Evolutionary conservation across 2,797 vertebrate species (phyloP), one percentile per base, ranked within the genome.

Genomic region (Echeneis naucrates): DNA sequence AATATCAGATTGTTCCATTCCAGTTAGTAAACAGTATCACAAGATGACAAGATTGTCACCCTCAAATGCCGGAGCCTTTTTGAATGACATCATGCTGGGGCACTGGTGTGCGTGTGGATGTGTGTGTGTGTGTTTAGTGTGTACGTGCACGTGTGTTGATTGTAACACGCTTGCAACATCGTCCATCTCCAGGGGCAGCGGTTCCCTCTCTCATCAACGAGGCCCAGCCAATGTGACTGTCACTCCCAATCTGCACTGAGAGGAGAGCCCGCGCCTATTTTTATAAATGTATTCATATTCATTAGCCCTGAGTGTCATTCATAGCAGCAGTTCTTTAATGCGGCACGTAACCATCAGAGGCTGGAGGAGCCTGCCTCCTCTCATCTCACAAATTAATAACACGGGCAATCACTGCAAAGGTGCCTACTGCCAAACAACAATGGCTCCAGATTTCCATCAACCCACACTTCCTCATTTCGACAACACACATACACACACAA

Each of bases 201-300:
- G 80, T 56, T 89, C 65, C 68, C 77, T 79, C 89, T 87, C 83
- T 87, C 91, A 85, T 95, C 91, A 91, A 80, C 84, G 89, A 78
- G 82, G 80, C 81, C 88, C 83, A 81, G 78, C 85, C 89, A 83
- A 89, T 92, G 89, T 87, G 89, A 81, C 91, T 93, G 91, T 93
- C 93, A 91, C 87, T 94, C 89, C 89, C 87, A 84, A 92, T 93
- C 88, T 88, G 79, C 70, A 58, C 81, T 56, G 83, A 85, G 86
- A 92, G 87, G 83, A 82, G 87, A 82, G 86, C 84, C 77, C 62
- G 70, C 77, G 89, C 79, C 92, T 91, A 92, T 93, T 93, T 93
- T 92, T 93, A 92, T 90, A 89, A 90, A 93, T 90, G 88, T 89
- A 92, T 94, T 91, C 90, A 93, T 92, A 92, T 94, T 94, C 89